Conservation (phyloP, 1,140 invertebrate species). For the Calliopsis andreniformis region DNA sequence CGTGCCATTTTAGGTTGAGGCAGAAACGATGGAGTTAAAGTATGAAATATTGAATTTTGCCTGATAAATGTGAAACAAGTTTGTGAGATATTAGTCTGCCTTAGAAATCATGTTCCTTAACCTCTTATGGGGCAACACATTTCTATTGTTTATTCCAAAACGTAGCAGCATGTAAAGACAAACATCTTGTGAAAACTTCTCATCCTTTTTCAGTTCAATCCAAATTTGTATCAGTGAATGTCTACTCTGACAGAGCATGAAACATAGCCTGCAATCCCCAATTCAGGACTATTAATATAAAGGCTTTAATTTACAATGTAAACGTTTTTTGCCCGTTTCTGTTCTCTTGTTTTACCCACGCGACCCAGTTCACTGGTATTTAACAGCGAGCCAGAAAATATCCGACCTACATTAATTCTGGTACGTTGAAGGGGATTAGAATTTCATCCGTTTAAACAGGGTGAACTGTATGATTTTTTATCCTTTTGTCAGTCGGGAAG, state of each 20-base stretch:
- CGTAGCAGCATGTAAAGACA: too few relatives aligned
- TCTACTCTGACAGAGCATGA: too few relatives aligned
- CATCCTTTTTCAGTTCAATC: not conserved
- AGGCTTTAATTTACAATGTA: not conserved
- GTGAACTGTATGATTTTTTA: not conserved
- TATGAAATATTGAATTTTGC: not conserved
- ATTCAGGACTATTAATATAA: not conserved
- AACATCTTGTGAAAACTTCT: not conserved
- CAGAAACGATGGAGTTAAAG: not conserved
- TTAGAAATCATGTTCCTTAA: too few relatives aligned
- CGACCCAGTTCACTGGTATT: not conserved
- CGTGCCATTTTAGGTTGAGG: not conserved
- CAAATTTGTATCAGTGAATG: too few relatives aligned
- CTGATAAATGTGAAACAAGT: not conserved
- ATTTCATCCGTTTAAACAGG: conserved; percentile 2
- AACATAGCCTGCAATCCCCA: not conserved
- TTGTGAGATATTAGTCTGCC: too few relatives aligned
- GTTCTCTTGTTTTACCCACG: too few relatives aligned
- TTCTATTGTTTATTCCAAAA: too few relatives aligned
- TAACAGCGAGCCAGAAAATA: not conserved
- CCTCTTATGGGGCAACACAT: too few relatives aligned
- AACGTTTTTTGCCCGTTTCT: conserved; percentile 3
- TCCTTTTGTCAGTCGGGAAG: not conserved
- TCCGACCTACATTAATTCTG: conserved; percentile 17
- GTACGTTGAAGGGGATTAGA: conserved; percentile 14